A percentile compares a stretch with the other conserved stretches of the same genome.
These are phyloP conservation scores for Symphodus melops DNA, from an alignment of 2,113 vertebrate species.

Conservation along the genomic window DNA sequence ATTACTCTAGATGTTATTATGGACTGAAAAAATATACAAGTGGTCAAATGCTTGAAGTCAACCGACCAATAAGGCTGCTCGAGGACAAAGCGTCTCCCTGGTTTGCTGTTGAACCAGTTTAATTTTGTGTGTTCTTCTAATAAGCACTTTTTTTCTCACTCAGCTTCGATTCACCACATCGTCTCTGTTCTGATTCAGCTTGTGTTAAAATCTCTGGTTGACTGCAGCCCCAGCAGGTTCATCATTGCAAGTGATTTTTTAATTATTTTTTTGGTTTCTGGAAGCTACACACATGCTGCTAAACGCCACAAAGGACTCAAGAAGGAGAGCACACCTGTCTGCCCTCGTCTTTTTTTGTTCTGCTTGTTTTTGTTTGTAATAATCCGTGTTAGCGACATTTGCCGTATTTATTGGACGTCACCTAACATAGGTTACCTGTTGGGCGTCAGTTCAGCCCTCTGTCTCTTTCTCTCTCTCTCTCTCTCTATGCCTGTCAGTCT, in stretches of 20 bases:
- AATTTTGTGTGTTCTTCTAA: conserved; percentile 23
- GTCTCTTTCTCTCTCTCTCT: conserved; percentile 16
- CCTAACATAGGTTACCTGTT: conserved; percentile 60
- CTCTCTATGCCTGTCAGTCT: conserved; percentile 59
- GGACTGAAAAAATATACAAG: neutral
- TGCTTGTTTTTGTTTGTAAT: conserved; percentile 52
- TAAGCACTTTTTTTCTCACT: conserved; percentile 42
- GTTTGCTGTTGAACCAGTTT: neutral
- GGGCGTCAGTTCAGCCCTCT: conserved; percentile 55
- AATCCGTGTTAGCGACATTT: conserved; percentile 76
- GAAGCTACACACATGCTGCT: conserved; percentile 73
- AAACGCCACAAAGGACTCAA: conserved; percentile 58
- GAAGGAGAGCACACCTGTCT: conserved; percentile 40
- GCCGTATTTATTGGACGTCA: conserved; percentile 85
- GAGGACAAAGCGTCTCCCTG: neutral
- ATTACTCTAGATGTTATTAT: conserved; percentile 11
- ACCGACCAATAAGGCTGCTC: neutral
- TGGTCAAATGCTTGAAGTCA: neutral
- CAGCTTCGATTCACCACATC: neutral
- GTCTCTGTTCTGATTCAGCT: neutral
- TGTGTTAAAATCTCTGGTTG: conserved; percentile 56
- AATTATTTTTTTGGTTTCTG: conserved; percentile 56
- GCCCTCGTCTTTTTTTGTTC: conserved; percentile 11
- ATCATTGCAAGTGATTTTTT: conserved; percentile 8
- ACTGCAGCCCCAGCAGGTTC: conserved; percentile 25